Conservation (phyloP, 2,113 vertebrate genomes). For the Cathartes aura region DNA sequence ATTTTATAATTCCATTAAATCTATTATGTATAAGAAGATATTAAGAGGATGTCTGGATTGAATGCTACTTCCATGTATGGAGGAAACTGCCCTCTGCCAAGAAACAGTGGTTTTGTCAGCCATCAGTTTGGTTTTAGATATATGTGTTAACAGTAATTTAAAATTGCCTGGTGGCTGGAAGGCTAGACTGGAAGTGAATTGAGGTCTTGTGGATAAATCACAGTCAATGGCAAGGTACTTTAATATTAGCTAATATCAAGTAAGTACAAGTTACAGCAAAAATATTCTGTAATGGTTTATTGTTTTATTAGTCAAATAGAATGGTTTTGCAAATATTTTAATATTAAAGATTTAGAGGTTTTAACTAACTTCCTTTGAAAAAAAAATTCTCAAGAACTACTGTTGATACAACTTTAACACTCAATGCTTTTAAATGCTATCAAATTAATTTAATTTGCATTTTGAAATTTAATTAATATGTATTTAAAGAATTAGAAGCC, state of each 20-base stretch:
- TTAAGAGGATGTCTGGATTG: neutral
- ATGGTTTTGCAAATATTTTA: neutral
- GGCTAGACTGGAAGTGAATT: neutral
- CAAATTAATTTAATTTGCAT: neutral
- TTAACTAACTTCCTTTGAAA: neutral
- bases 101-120: neutral
- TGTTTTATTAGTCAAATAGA: neutral
- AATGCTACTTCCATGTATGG: neutral
- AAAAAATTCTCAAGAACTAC: neutral
- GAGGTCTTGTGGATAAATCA: neutral
- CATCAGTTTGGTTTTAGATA: neutral
- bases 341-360: neutral
- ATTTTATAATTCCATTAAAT: neutral
- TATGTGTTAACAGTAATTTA: neutral
- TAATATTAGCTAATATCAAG: neutral
- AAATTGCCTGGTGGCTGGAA: neutral
- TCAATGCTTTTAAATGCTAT: neutral
- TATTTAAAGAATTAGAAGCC: constrained; percentile 86
- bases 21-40: neutral
- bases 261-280: neutral
- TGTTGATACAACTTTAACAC: neutral
- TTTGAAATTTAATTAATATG: neutral
- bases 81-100: neutral
- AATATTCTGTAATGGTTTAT: neutral
- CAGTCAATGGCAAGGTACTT: neutral